Conservation (phyloP, 1,140 invertebrate species). For the Plutomurus gul region DNA sequence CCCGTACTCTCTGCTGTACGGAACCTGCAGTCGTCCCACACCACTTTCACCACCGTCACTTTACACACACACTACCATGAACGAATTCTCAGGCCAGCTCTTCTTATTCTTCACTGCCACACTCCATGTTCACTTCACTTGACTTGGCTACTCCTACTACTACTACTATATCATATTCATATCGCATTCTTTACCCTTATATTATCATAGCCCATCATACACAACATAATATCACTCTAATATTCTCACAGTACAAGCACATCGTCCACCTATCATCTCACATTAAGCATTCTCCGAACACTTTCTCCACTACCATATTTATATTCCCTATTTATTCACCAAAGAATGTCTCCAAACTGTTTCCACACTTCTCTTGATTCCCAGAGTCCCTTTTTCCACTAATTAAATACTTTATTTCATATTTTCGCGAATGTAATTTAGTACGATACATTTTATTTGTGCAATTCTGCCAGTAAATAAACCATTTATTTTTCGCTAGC, state of each 20-base stretch:
- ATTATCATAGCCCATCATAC: conserved; percentile 4
- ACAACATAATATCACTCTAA: conserved; percentile 18
- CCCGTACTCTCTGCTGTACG: neutral
- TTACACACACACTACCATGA: neutral
- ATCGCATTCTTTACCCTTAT: neutral
- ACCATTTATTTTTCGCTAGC: no score
- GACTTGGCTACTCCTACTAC: neutral
- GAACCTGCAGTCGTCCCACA: no score
- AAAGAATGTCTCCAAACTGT: no score
- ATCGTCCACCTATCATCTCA: neutral
- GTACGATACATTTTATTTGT: no score
- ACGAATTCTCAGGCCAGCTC: neutral
- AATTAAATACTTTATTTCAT: no score
- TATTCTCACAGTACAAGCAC: neutral
- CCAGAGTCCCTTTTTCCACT: no score
- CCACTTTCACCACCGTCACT: neutral
- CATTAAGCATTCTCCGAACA: no score
- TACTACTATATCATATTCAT: conserved; percentile 21
- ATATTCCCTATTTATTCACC: no score
- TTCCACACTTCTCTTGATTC: no score
- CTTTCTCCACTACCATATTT: no score
- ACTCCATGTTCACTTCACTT: neutral
- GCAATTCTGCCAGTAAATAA: no score
- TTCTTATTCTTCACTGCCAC: neutral
- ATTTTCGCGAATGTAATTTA: no score